phyloP scores from a whole-genome alignment of 1,140 invertebrate species.

The Drosophila nigrodunni region DNA sequence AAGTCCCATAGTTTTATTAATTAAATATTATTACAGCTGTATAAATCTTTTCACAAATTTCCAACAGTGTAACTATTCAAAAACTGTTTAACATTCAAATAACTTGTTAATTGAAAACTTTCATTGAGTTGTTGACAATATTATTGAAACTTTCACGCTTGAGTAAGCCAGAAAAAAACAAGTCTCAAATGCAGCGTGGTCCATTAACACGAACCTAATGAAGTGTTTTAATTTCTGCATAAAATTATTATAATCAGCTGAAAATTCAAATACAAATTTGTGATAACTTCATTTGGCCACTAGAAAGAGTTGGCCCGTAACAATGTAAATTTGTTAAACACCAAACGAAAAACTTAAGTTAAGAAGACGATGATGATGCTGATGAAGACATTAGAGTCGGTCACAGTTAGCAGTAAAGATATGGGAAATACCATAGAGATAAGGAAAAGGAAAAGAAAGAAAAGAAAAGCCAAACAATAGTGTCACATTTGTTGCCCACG shows the following conservation, averaged over 20 bases:
- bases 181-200: slow-evolving; percentile 29
- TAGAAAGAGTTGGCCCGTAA: slow-evolving; percentile 2
- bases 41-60: neutral
- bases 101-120: neutral
- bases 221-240: slow-evolving; percentile 72
- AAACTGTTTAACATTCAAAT: neutral
- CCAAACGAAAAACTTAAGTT: slow-evolving; percentile 21
- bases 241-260: slow-evolving; percentile 62
- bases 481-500: slow-evolving; percentile 66
- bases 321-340: slow-evolving; percentile 44
- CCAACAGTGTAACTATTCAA: neutral
- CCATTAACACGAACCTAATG: slow-evolving; percentile 75
- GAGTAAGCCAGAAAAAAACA: neutral
- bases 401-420: slow-evolving; percentile 34
- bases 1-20: neutral
- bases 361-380: slow-evolving; percentile 24
- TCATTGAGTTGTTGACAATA: slow-evolving; percentile 9
- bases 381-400: slow-evolving; percentile 70
- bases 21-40: neutral
- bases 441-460: slow-evolving; percentile 18
- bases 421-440: slow-evolving; percentile 24
- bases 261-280: slow-evolving; percentile 42
- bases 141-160: slow-evolving; percentile 71
- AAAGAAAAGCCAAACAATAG: slow-evolving; percentile 53
- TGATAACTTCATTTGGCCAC: slow-evolving; percentile 51